These are phyloP conservation scores for Argyrosomus japonicus DNA, from an alignment of 2,113 vertebrate genomes.

Conservation along the genomic window DNA sequence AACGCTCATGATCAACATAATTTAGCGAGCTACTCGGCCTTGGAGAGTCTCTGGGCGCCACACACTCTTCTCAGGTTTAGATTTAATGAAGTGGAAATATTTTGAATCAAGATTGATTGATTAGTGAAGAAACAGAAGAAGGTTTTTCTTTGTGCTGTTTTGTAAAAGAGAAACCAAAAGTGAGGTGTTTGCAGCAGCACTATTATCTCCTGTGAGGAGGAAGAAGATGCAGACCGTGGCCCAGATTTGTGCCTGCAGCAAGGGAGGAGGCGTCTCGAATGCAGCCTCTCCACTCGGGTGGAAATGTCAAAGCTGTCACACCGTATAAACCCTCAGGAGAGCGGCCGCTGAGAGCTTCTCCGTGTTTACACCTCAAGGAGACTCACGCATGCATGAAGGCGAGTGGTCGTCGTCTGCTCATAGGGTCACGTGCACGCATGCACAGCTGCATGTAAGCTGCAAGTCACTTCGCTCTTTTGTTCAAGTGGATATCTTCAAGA, in stretches of 20 bases:
- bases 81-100: background rate
- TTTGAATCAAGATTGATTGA: background rate
- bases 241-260: slow-evolving; percentile 34
- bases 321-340: slow-evolving; percentile 49
- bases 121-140: background rate
- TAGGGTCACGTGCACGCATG: background rate
- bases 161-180: slow-evolving; percentile 38
- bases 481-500: slow-evolving; percentile 15
- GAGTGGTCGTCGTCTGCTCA: background rate
- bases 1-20: slow-evolving; percentile 50
- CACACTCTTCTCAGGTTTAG: background rate
- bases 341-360: slow-evolving; percentile 42
- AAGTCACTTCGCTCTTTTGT: background rate
- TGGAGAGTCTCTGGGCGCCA: background rate
- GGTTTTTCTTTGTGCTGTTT: background rate
- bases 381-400: background rate
- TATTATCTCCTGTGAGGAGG: slow-evolving; percentile 2
- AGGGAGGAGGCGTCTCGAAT: slow-evolving; percentile 16
- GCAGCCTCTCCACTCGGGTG: slow-evolving; percentile 22
- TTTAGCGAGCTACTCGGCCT: background rate
- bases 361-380: slow-evolving; percentile 52
- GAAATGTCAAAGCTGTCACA: slow-evolving; percentile 67
- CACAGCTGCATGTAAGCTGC: background rate
- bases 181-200: slow-evolving; percentile 13
- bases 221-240: slow-evolving; percentile 19